phyloP scores from a whole-genome alignment of 2,113 vertebrate species.

The Pollimyrus isidori region DNA sequence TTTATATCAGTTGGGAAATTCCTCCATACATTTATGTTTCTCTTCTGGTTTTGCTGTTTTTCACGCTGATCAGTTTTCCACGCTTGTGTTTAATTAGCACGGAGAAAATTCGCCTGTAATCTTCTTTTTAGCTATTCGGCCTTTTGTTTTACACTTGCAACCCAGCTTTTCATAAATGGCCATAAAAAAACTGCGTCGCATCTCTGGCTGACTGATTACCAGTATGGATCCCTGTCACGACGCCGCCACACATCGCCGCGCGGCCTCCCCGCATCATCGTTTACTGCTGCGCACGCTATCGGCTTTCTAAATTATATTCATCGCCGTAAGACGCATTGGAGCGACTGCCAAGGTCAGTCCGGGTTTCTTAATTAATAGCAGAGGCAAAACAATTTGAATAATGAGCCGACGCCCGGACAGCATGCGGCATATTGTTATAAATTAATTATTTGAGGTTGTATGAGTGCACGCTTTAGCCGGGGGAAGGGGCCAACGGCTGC shows the following conservation, averaged over 20 bases:
- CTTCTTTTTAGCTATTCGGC: background rate
- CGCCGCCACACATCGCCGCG: background rate
- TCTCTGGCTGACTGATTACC: background rate
- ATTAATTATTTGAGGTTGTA: constrained; percentile 59
- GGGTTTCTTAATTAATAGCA: constrained; percentile 80
- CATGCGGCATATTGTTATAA: constrained; percentile 6
- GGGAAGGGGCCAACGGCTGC: background rate
- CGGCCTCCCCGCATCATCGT: no score
- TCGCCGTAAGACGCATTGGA: constrained; percentile 83
- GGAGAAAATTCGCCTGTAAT: background rate
- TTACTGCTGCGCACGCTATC: constrained; percentile 22
- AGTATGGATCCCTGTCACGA: background rate
- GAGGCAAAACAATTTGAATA: constrained; percentile 77
- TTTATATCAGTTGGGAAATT: background rate
- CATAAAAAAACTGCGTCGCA: background rate
- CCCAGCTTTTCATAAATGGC: background rate
- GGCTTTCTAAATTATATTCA: constrained; percentile 51
- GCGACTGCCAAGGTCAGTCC: constrained; percentile 75
- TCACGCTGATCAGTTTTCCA: background rate
- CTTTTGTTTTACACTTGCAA: background rate
- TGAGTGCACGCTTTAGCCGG: constrained; percentile 37
- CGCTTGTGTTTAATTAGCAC: background rate
- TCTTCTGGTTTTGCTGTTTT: background rate
- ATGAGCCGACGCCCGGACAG: constrained; percentile 65
- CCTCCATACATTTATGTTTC: background rate